Conservation (phyloP, 2,888 invertebrate genomes). For the Pyrrhia umbra region DNA sequence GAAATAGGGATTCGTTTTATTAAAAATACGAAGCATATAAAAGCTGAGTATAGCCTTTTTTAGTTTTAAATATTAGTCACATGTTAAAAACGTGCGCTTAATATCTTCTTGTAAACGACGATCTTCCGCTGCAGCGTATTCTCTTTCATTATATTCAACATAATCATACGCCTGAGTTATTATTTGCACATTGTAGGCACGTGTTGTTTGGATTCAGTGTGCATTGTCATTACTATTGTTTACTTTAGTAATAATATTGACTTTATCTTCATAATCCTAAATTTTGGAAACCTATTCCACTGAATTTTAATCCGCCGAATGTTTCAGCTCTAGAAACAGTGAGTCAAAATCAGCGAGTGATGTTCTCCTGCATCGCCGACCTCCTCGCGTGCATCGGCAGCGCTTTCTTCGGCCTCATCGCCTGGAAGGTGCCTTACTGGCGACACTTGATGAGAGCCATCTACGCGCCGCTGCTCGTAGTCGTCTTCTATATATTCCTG, state of each 20-base stretch:
- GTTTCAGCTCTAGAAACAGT: slow-evolving; percentile 84
- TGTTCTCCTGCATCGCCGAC: slow-evolving; percentile 83
- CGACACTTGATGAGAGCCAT: slow-evolving; percentile 91
- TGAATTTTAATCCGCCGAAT: too few relatives aligned
- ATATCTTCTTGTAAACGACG: slow-evolving; percentile 19
- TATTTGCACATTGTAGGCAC: slow-evolving; percentile 6
- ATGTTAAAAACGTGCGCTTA: neutral
- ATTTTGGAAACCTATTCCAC: neutral
- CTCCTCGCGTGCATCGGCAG: slow-evolving; percentile 90
- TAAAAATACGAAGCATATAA: too few relatives aligned
- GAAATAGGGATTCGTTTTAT: too few relatives aligned
- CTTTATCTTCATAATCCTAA: neutral
- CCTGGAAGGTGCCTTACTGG: slow-evolving; percentile 94
- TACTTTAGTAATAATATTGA: neutral
- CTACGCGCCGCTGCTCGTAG: slow-evolving; percentile 93
- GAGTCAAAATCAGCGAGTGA: slow-evolving; percentile 82
- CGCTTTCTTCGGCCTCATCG: slow-evolving; percentile 92
- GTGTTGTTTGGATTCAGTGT: slow-evolving; percentile 7
- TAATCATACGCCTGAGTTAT: slow-evolving; percentile 11
- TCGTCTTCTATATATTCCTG: slow-evolving; percentile 92
- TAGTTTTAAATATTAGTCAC: neutral
- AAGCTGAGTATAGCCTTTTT: neutral
- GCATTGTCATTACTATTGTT: slow-evolving; percentile 7
- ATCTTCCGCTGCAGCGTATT: slow-evolving; percentile 3
- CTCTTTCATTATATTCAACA: slow-evolving; percentile 8